Evolutionary conservation across 2,888 invertebrate species (phyloP), one percentile per base, ranked within the genome.

Genomic region (Acronicta aceris): DNA sequence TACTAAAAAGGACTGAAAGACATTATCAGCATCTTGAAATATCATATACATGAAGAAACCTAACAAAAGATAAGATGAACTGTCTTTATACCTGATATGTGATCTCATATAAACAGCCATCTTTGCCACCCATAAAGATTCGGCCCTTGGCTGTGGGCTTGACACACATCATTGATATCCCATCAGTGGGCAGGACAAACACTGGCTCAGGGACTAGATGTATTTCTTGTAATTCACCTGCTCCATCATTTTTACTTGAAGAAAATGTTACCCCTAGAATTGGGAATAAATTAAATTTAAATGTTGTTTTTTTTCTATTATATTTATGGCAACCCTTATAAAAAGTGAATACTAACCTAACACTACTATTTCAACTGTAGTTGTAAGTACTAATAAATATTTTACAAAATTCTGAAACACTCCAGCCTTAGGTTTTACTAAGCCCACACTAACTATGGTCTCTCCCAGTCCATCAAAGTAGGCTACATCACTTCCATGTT

Each of bases 391-490:
- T 52, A 99, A 94, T 57, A 99, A 95, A 92, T 98, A 97, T 91
- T 98, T 98, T 12, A 99, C 98, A 89, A 98, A 98, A 69, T 96
- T 96, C 82, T 98, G 98, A 87, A 99, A 99, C 53, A 99, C 98
- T 62, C 97, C 97, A 38, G 96, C 90, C 89, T 98, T 99, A 0
- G 99, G 99, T 84, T 96, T 96, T 0, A 98, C 97, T 63, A 99
- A 92, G 2, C 98, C 99, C 56, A 99, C 99, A 87, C 98, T 97
- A 48, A 99, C 96, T 82, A 99, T 99, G 1, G 99, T 97, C 89
- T 99, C 99, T 76, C 97, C 98, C 1, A 99, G 95, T 0, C 99
- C 99, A 95, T 99, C 99, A 92, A 98, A 99, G 90, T 98, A 99
- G 0, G 99, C 99, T 27, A 99, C 96, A 95, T 99, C 99, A 66